phyloP scores from a whole-genome alignment of 2,113 vertebrate genomes.

The Mormyrus lacerda region DNA sequence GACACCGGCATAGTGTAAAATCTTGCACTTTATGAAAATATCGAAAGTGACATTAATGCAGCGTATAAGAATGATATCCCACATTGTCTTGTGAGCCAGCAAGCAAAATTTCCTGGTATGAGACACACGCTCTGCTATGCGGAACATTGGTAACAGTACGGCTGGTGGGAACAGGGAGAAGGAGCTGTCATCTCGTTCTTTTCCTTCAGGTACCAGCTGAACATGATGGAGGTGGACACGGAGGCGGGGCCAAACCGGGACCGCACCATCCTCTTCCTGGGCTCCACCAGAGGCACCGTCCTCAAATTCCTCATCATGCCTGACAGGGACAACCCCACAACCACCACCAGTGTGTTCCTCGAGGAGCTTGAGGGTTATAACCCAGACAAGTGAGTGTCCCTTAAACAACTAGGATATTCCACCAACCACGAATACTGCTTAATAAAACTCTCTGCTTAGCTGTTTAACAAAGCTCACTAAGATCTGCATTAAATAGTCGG shows the following conservation, averaged over 20 bases:
- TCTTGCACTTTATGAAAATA: background rate
- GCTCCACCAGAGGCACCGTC: conserved; percentile 79
- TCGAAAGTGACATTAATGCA: background rate
- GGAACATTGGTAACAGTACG: background rate
- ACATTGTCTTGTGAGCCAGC: background rate
- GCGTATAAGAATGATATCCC: background rate
- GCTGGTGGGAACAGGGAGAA: background rate
- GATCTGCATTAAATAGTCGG: background rate
- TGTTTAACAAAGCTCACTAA: background rate
- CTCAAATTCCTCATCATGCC: conserved; percentile 88
- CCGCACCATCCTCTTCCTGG: conserved; percentile 84
- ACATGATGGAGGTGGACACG: conserved; percentile 82
- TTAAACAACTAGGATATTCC: background rate
- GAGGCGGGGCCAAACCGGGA: conserved; percentile 77
- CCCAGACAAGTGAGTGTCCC: conserved; percentile 70
- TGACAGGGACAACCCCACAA: conserved; percentile 60
- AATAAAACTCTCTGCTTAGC: background rate
- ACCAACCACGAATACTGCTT: background rate
- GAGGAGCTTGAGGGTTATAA: conserved; percentile 93
- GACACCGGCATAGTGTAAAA: background rate
- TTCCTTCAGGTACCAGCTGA: conserved; percentile 76
- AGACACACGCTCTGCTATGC: background rate
- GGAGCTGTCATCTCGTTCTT: background rate
- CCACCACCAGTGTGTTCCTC: conserved; percentile 72
- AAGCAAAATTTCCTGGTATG: background rate